A percentile compares a stretch with the other conserved stretches of the same genome.
Conservation (phyloP, 2,113 vertebrate species). For the Rhynchomys soricoides region DNA sequence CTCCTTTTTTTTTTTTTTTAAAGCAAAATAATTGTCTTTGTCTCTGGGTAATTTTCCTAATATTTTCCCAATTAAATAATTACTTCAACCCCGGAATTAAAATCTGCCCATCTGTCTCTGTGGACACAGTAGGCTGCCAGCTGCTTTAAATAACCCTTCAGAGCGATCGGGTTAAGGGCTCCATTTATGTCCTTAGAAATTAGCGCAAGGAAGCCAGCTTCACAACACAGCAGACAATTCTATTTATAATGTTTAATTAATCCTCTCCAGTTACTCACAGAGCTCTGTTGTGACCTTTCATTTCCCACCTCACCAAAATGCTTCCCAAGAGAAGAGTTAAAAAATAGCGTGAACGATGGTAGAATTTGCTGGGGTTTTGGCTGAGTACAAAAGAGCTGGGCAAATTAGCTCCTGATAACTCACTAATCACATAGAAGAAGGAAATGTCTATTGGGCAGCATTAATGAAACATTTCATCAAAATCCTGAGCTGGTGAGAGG, state of each 20-base stretch:
- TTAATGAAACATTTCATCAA: constrained; percentile 41
- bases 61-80: constrained; percentile 74
- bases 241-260: constrained; percentile 84
- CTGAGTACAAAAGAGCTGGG: constrained; percentile 73
- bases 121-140: constrained; percentile 71
- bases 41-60: constrained; percentile 63
- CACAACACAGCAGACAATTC: constrained; percentile 83
- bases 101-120: constrained; percentile 68
- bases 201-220: constrained; percentile 80
- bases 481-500: constrained; percentile 50
- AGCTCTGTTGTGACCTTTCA: constrained; percentile 80
- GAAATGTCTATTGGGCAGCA: constrained; percentile 64
- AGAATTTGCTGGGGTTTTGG: constrained; percentile 75
- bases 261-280: constrained; percentile 78
- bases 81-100: constrained; percentile 63
- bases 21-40: constrained; percentile 64
- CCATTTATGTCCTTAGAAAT: constrained; percentile 83
- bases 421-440: constrained; percentile 69
- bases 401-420: constrained; percentile 66
- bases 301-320: constrained; percentile 81
- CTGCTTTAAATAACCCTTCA: constrained; percentile 82
- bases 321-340: constrained; percentile 77
- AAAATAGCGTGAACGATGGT: constrained; percentile 70
- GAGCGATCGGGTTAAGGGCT: constrained; percentile 81
- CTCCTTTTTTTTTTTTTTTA: not conserved